Percentiles rank a stretch among this genome's conserved stretches.
Conservation (phyloP, 2,888 invertebrate genomes). For the Spodoptera exigua region DNA sequence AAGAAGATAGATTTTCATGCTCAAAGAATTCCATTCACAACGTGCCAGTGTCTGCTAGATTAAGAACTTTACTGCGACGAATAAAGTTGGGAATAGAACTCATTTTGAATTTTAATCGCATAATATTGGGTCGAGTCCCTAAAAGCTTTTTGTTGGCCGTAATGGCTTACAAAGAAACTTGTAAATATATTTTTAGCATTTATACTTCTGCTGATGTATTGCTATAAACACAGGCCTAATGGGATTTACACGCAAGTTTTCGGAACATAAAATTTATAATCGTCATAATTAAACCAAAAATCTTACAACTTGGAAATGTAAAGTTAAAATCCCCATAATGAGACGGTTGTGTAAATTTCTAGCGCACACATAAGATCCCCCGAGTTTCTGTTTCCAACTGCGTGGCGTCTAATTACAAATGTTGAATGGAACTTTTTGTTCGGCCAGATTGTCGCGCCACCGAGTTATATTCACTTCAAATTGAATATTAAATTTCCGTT, state of each 20-base stretch:
- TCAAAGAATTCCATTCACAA: conserved; percentile 58
- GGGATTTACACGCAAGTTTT: neutral
- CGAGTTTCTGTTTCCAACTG: conserved; percentile 58
- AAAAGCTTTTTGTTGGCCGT: conserved; percentile 55
- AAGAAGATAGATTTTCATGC: conserved; percentile 62
- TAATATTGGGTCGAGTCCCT: conserved; percentile 47
- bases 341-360: conserved; percentile 54
- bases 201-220: conserved; percentile 17
- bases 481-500: conserved; percentile 77
- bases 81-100: conserved; percentile 55
- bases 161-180: conserved; percentile 41
- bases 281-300: neutral
- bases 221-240: conserved; percentile 8
- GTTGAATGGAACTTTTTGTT: conserved; percentile 81
- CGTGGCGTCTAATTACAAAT: conserved; percentile 83
- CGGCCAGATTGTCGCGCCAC: conserved; percentile 78
- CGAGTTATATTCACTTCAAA: conserved; percentile 79
- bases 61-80: conserved; percentile 55
- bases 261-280: neutral
- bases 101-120: conserved; percentile 61
- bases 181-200: conserved; percentile 35
- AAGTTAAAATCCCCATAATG: conserved; percentile 14
- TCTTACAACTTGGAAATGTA: conserved; percentile 9
- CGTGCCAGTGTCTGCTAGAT: conserved; percentile 60
- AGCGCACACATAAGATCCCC: conserved; percentile 63